phyloP scores from a whole-genome alignment of 2,888 invertebrate genomes.

The Cryptophagus acutangulus region DNA sequence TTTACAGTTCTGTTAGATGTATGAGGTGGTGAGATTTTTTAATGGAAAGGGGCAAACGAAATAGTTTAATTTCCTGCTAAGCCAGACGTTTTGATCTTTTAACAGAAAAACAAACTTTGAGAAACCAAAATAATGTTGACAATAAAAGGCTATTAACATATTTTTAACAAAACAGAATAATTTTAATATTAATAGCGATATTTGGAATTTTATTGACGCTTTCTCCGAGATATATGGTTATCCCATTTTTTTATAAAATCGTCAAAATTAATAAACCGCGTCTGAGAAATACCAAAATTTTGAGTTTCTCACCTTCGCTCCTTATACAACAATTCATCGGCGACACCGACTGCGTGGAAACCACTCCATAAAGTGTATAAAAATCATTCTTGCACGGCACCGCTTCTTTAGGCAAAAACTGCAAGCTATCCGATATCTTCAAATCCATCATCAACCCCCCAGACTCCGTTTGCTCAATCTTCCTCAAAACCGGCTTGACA shows the following conservation, averaged over 20 bases:
- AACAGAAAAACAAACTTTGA: too few relatives aligned
- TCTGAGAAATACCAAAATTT: background rate
- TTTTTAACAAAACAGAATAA: too few relatives aligned
- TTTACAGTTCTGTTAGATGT: too few relatives aligned
- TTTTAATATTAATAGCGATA: too few relatives aligned
- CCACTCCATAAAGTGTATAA: slow-evolving; percentile 54
- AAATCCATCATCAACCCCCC: slow-evolving; percentile 42
- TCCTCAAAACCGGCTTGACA: slow-evolving; percentile 59
- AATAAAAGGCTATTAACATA: too few relatives aligned
- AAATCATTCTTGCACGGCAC: slow-evolving; percentile 46
- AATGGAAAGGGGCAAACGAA: too few relatives aligned
- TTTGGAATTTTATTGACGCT: too few relatives aligned
- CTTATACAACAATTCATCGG: slow-evolving; percentile 56
- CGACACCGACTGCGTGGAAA: slow-evolving; percentile 61
- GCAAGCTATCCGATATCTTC: slow-evolving; percentile 49
- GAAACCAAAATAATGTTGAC: too few relatives aligned
- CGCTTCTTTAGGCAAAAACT: slow-evolving; percentile 54
- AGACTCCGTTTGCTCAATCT: slow-evolving; percentile 56
- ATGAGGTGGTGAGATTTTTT: too few relatives aligned
- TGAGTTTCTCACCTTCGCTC: slow-evolving; percentile 50
- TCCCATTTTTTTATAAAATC: background rate
- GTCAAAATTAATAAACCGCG: background rate
- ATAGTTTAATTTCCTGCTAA: too few relatives aligned
- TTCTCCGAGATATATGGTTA: too few relatives aligned
- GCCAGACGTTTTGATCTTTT: too few relatives aligned